Base-by-base conservation (phyloP, 2,888 invertebrate species). In the Oxytorus armatus region DNA sequence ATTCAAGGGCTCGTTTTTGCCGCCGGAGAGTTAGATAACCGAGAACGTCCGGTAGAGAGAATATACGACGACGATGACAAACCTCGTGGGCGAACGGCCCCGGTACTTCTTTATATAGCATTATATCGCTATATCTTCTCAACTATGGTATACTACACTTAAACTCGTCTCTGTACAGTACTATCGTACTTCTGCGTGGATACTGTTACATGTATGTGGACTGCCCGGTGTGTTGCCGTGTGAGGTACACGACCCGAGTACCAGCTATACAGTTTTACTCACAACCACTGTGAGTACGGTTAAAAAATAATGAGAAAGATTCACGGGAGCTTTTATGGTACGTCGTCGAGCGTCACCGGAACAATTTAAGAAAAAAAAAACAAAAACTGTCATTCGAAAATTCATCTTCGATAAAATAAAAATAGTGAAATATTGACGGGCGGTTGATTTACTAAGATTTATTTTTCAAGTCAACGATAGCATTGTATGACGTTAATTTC, bases 51-150 rank as follows among this genome's bases (percentile, higher is more conserved):
- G 76, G 55, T 23, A 8, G 33, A 73, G 16, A 44, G 16, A 33
- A 61, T 18, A 63, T n/a, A 36, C 47, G 70, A 59, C 29, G 57
- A 57, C 55, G 44, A 42, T 21, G 53, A 68, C 53, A 76, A 69
- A 63, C 10, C 76, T 69, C 53, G 76, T 76, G 61, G 76, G 76
- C 76, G 75, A 68, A 68, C 61, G 29, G 49, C 66, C 59, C n/a
- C 49, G 25, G 49, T 29, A n/a, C n/a, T n/a, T 49, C 25, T 59
- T 49, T 51, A 49, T n/a, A 16, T 55, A 7, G 44, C n/a, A 44
- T 39, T 59, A 36, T 39, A 36, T 39, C 21, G 16, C 16, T 47
- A 29, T 69, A 16, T 57, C 21, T n/a, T 66, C 51, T 33, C 23
- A 51, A 66, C 51, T 14, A 39, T 42, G 55, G n/a, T 23, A 39